These are phyloP conservation scores for Cliona cf. orientalis DNA, from an alignment of 37 sponge, comb jelly and placozoan genomes.

Conservation along the genomic window DNA sequence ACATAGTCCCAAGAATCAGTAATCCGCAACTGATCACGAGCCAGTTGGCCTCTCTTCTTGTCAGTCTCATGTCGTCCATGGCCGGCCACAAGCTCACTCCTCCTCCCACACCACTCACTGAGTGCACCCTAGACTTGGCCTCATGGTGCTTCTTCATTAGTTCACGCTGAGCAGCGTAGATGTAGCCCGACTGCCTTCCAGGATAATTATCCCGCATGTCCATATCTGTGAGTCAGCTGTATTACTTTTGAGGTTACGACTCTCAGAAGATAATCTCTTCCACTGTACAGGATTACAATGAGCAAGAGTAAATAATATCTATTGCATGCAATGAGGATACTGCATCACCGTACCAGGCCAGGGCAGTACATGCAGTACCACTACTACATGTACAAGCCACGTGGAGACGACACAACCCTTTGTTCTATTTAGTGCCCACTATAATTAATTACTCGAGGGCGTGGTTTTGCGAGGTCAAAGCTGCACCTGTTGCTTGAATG, in stretches of 20 bases:
- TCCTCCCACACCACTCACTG: constrained; percentile 30
- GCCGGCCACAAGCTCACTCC: constrained; percentile 56
- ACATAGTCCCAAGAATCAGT: background rate
- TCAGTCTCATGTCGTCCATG: constrained; percentile 59
- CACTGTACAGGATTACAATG: too few relatives aligned
- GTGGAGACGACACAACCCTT: too few relatives aligned
- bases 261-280: too few relatives aligned
- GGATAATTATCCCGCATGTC: background rate
- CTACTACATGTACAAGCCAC: too few relatives aligned
- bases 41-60: background rate
- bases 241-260: background rate
- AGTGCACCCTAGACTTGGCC: constrained; percentile 33
- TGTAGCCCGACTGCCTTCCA: background rate
- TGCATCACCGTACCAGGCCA: too few relatives aligned
- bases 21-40: background rate
- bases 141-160: constrained; percentile 29
- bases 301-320: too few relatives aligned
- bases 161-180: constrained; percentile 16
- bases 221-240: background rate
- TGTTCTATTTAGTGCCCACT: too few relatives aligned
- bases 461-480: too few relatives aligned
- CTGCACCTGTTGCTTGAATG: too few relatives aligned
- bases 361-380: too few relatives aligned
- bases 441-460: too few relatives aligned
- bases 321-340: too few relatives aligned